A percentile compares a stretch with the other conserved stretches of the same genome.
Evolutionary conservation across 2,888 invertebrate genomes (phyloP).

Genomic region (Drosophila vallismaia): DNA sequence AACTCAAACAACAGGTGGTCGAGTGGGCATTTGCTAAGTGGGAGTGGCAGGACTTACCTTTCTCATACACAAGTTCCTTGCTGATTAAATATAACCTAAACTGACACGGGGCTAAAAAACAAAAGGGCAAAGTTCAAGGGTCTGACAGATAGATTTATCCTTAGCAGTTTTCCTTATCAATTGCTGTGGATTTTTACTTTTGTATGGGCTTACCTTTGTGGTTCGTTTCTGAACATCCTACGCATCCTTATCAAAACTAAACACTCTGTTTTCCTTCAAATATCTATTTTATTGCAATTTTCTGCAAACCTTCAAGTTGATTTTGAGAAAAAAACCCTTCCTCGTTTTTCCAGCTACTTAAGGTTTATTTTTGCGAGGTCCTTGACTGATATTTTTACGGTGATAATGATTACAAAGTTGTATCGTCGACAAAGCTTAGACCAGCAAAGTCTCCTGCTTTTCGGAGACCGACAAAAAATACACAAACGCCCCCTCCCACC

Average conservation of each 20-base stretch:
- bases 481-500: neutral
- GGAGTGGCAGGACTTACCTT: neutral
- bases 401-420: conserved; percentile 76
- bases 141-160: conserved; percentile 38
- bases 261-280: neutral
- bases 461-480: neutral
- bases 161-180: conserved; percentile 37
- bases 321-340: too few species aligned
- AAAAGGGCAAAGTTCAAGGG: conserved; percentile 35
- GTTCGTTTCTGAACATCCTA: too few species aligned
- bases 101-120: conserved; percentile 27
- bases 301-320: too few species aligned
- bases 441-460: too few species aligned
- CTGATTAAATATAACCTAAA: conserved; percentile 40
- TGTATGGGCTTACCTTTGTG: conserved; percentile 41
- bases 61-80: conserved; percentile 15
- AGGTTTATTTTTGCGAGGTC: conserved; percentile 1
- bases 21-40: conserved; percentile 7
- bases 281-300: too few species aligned
- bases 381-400: conserved; percentile 73
- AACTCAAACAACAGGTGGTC: conserved; percentile 43
- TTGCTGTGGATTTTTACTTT: conserved; percentile 12
- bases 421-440: conserved; percentile 26
- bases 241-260: neutral
- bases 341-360: too few species aligned